Evolutionary conservation across 2,113 vertebrate species (phyloP).

Genomic region (Spermophilus dauricus): DNA sequence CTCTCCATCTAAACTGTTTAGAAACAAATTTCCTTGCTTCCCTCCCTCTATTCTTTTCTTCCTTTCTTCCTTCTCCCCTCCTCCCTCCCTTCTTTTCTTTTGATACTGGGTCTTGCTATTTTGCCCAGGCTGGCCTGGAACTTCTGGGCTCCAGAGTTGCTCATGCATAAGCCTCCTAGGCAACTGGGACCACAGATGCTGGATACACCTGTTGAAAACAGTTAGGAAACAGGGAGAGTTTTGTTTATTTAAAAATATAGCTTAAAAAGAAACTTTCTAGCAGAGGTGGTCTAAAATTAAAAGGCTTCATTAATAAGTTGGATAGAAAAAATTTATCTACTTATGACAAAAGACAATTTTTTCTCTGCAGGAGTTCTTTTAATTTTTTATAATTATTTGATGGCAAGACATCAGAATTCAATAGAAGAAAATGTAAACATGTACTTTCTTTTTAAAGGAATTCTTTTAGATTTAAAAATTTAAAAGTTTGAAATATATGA

Average conservation of each 20-base stretch:
- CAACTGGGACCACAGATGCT: no score
- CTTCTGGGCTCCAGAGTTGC: background rate
- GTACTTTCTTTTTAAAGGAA: conserved; percentile 20
- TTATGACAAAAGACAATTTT: conserved; percentile 43
- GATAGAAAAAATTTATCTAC: background rate
- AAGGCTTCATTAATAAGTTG: conserved; percentile 41
- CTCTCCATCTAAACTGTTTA: background rate
- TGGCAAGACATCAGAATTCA: conserved; percentile 28
- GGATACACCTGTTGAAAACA: background rate
- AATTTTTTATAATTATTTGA: conserved; percentile 52
- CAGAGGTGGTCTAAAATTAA: conserved; percentile 14
- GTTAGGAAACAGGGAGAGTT: conserved; percentile 24
- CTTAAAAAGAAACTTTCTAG: conserved; percentile 61
- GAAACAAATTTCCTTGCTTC: background rate
- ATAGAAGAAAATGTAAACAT: conserved; percentile 35
- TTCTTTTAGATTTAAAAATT: conserved; percentile 58
- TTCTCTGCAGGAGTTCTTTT: background rate
- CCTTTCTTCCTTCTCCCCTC: background rate
- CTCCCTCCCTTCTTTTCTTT: background rate
- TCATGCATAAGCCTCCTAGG: background rate
- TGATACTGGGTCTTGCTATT: background rate
- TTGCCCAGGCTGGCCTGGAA: background rate
- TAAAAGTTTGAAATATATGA: conserved; percentile 44
- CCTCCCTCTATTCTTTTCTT: background rate
- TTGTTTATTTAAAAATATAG: conserved; percentile 58